Evolutionary conservation across 2,797 vertebrate species (phyloP), one percentile per base, ranked within the genome.

Genomic region (Salmo trutta): DNA sequence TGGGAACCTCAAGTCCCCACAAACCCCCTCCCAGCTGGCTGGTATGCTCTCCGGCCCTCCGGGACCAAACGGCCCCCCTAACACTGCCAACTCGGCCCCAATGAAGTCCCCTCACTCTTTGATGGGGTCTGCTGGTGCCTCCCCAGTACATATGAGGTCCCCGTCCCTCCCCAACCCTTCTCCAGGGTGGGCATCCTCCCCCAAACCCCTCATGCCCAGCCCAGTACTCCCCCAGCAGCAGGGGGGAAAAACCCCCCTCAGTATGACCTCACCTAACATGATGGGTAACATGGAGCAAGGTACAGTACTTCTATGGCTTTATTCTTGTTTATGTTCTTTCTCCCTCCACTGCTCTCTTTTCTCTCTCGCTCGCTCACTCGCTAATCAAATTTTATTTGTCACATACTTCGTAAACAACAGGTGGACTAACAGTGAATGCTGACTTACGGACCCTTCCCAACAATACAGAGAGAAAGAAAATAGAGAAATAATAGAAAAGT

Each of bases 71-170:
- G 96, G 94, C 0, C 96, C 96, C 81, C 96, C 95, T 76, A 96
- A 96, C 75, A 96, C 97, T 8, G 96, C 95, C 76, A 91, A 96
- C 66, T 96, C 97, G 1, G 96, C 94, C 87, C 96, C 97, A 83
- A 99, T 98, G 94, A 99, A 99, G 90, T 99, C 98, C 85, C 98
- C 98, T 64, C 97, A 97, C 52, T 97, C 98, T 14, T 96, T 99
- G 92, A 94, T 99, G 97, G 98, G 98, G 84, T 99, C 98, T 86
- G 98, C 98, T 90, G 98, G 97, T 88, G 97, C 98, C 87, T 99
- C 98, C 82, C 98, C 98, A 81, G 98, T 99, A 91, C 98, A 99
- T 93, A 97, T 99, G 96, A 98, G 99, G 93, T 99, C 98, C 86
- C 98, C 98, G 0, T 99, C 98, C 81, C 97, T 99, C 89, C 97